These are phyloP conservation scores for Lucilia sericata DNA, from an alignment of 1,140 invertebrate genomes.

Conservation along the genomic window DNA sequence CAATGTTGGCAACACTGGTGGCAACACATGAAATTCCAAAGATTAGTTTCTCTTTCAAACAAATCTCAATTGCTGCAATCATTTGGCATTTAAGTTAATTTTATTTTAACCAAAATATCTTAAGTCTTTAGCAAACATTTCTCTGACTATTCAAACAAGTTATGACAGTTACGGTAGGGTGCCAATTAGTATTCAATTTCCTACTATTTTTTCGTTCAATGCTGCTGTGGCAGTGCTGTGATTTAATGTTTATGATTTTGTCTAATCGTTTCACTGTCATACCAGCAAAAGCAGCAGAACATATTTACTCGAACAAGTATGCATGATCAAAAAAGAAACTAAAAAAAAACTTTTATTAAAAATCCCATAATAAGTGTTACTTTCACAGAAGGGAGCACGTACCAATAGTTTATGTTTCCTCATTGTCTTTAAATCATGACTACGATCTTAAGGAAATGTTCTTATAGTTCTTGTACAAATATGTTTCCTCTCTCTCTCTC, in stretches of 20 bases:
- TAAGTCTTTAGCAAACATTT: background rate
- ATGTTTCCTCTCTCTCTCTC: background rate
- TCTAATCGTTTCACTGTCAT: conserved; percentile 37
- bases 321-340: background rate
- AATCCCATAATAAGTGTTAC: conserved; percentile 37
- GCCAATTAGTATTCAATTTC: conserved; percentile 52
- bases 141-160: conserved; percentile 36
- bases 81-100: background rate
- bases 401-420: conserved; percentile 34
- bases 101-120: too few species aligned
- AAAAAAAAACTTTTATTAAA: background rate
- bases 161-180: conserved; percentile 51
- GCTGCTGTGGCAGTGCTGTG: conserved; percentile 25
- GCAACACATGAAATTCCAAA: too few species aligned
- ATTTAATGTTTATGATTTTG: conserved; percentile 43
- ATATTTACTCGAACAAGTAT: background rate
- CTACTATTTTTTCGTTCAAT: conserved; percentile 40
- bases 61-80: background rate
- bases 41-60: too few species aligned
- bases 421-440: conserved; percentile 32
- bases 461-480: background rate
- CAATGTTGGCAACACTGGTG: too few species aligned
- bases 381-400: conserved; percentile 38
- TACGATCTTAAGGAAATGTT: conserved; percentile 40
- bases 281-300: background rate